phyloP scores from a whole-genome alignment of 1,140 invertebrate genomes.

The Parapsyche elsis region DNA sequence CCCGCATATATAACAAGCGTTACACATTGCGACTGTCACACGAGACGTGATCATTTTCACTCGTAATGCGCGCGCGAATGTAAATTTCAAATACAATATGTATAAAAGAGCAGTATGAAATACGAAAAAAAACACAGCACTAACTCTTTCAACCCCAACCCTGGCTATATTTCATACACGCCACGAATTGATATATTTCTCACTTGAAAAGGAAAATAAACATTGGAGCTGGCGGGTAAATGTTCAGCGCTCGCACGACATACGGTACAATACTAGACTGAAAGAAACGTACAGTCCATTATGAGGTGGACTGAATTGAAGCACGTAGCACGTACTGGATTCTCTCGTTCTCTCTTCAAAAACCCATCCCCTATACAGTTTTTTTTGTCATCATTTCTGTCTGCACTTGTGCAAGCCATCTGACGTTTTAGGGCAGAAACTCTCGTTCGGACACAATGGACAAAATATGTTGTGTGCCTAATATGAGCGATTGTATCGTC shows the following conservation, averaged over 20 bases:
- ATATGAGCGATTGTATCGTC: background rate
- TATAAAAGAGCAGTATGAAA: background rate
- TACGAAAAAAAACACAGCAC: constrained; percentile 7
- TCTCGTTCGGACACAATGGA: background rate
- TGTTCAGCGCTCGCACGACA: constrained; percentile 22
- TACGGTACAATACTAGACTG: constrained; percentile 28
- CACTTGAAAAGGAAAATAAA: background rate
- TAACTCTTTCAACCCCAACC: background rate
- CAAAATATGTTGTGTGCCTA: background rate
- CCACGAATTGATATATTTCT: constrained; percentile 42
- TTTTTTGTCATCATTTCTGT: constrained; percentile 19
- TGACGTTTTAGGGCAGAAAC: background rate
- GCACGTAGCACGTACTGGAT: constrained; percentile 17
- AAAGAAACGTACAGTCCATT: constrained; percentile 40
- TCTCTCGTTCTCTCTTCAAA: background rate
- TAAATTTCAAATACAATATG: constrained; percentile 3
- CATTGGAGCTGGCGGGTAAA: background rate
- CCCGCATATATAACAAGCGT: no score
- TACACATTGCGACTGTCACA: background rate
- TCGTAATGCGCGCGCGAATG: background rate
- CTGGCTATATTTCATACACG: constrained; percentile 22
- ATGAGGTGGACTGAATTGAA: constrained; percentile 38
- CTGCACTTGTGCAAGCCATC: background rate
- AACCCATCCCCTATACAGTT: background rate
- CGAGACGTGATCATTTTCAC: background rate